These are phyloP conservation scores for Thomomys bottae DNA, from an alignment of 2,113 vertebrate genomes.

Conservation along the genomic window DNA sequence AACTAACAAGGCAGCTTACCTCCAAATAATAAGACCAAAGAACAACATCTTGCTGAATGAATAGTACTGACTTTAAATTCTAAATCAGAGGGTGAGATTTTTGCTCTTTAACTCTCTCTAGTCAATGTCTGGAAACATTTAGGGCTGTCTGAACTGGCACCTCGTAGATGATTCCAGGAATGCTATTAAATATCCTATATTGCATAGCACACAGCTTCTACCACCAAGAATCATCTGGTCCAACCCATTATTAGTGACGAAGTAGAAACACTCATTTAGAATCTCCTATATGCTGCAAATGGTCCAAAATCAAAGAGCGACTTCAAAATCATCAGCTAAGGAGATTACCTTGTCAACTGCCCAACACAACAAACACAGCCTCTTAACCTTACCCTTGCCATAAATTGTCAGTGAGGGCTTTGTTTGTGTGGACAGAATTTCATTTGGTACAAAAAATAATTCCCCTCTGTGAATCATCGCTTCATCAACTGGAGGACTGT, in stretches of 20 bases:
- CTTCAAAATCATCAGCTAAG: not conserved
- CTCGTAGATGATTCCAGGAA: conserved; percentile 29
- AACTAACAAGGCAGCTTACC: not conserved
- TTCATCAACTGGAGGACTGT: conserved; percentile 22
- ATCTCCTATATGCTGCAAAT: not conserved
- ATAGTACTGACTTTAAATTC: conserved; percentile 1
- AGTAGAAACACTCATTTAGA: not conserved
- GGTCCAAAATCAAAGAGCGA: not conserved
- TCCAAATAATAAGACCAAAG: not conserved
- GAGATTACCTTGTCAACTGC: not conserved
- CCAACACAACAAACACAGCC: not conserved
- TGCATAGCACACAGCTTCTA: not conserved
- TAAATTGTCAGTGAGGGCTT: not conserved
- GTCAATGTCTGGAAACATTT: conserved; percentile 45
- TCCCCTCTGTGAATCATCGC: conserved; percentile 14
- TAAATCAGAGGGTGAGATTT: not conserved
- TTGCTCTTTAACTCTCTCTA: not conserved
- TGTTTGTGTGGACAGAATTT: not conserved
- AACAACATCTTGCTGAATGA: not conserved
- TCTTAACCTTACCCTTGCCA: not conserved
- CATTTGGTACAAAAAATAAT: conserved; percentile 24
- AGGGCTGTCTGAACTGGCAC: not conserved
- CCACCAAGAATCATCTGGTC: not conserved
- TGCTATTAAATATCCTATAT: not conserved
- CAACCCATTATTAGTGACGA: not conserved